phyloP scores from a whole-genome alignment of 2,888 invertebrate species.

The Chrysomela aeneicollis region DNA sequence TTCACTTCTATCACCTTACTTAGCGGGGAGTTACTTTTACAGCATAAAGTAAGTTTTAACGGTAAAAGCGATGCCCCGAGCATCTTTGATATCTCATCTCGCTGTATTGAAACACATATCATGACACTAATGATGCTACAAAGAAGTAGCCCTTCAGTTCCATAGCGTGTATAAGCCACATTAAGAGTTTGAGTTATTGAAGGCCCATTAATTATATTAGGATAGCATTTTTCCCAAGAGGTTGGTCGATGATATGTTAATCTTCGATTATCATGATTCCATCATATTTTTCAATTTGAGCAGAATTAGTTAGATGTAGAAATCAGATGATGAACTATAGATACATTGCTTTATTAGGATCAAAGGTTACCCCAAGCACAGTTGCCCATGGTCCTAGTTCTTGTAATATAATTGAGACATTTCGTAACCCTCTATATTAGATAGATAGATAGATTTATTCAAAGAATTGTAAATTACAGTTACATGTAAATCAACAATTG shows the following conservation, averaged over 20 bases:
- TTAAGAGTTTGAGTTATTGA: slow-evolving; percentile 32
- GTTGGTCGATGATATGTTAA: slow-evolving; percentile 33
- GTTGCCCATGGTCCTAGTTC: too few relatives aligned
- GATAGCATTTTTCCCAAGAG: slow-evolving; percentile 17
- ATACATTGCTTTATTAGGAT: too few relatives aligned
- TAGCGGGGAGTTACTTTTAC: slow-evolving; percentile 32
- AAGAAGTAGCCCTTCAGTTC: slow-evolving; percentile 34
- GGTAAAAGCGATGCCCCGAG: slow-evolving; percentile 27
- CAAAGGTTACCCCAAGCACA: too few relatives aligned
- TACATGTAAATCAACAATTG: too few relatives aligned
- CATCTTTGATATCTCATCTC: slow-evolving; percentile 29
- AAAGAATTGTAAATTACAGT: too few relatives aligned
- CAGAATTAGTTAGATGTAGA: too few relatives aligned
- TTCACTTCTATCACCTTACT: slow-evolving; percentile 33
- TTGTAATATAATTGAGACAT: too few relatives aligned
- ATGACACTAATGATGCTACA: slow-evolving; percentile 34
- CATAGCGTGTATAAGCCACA: slow-evolving; percentile 32
- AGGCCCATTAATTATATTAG: slow-evolving; percentile 31
- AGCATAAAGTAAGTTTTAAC: slow-evolving; percentile 34
- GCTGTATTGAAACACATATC: slow-evolving; percentile 31
- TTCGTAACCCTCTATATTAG: too few relatives aligned
- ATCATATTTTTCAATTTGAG: background rate
- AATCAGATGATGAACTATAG: too few relatives aligned
- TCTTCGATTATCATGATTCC: slow-evolving; percentile 7
- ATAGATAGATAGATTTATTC: too few relatives aligned